These are phyloP conservation scores for Brachionus manjavacas DNA, from an alignment of 1,140 invertebrate genomes.

Conservation along the genomic window DNA sequence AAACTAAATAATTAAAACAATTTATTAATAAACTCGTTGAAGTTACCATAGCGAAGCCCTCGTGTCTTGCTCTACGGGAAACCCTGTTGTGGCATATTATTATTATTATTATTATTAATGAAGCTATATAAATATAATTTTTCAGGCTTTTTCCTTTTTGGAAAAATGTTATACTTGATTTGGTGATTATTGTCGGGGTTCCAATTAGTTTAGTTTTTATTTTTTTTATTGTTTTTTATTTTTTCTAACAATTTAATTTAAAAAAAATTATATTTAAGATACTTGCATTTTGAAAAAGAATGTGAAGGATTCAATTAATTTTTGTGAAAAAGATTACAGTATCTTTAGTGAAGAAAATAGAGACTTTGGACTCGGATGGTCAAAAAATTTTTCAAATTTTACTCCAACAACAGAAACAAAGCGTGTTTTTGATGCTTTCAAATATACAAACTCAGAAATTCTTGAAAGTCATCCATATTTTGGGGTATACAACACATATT, in stretches of 20 bases:
- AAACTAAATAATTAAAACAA: no score
- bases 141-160: no score
- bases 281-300: background rate
- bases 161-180: no score
- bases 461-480: conserved; percentile 59
- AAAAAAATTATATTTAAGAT: background rate
- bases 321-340: conserved; percentile 25
- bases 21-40: no score
- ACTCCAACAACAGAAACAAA: background rate
- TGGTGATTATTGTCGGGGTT: no score
- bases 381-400: background rate
- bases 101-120: no score
- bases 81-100: no score
- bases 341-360: conserved; percentile 21
- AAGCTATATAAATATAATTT: no score
- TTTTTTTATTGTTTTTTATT: background rate
- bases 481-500: conserved; percentile 58
- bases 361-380: conserved; percentile 1
- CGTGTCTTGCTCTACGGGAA: no score
- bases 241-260: background rate
- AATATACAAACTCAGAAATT: conserved; percentile 46
- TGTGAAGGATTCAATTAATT: background rate
- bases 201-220: no score
- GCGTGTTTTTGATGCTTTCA: background rate
- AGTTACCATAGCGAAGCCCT: no score